Evolutionary conservation across 2,113 vertebrate species (phyloP).

Genomic region (Gopherus evgoodei): DNA sequence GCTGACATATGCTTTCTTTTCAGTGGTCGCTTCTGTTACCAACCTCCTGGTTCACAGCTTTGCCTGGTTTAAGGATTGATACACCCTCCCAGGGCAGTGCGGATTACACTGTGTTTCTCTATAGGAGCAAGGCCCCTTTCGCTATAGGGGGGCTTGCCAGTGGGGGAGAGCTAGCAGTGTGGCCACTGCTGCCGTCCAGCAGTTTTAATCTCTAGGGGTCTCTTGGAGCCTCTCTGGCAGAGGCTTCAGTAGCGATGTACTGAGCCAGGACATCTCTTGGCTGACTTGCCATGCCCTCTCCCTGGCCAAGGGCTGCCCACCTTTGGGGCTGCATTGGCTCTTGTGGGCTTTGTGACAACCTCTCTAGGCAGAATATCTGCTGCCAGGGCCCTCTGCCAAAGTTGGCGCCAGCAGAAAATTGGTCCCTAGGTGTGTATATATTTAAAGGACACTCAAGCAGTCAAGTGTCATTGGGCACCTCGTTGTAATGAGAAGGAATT

Average conservation of each 20-base stretch:
- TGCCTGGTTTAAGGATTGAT: background rate
- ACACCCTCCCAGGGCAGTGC: background rate
- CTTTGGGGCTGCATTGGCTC: background rate
- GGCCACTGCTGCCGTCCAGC: background rate
- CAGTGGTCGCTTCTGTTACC: background rate
- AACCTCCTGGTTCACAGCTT: slow-evolving; percentile 12
- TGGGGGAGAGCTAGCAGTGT: background rate
- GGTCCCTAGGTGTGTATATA: background rate
- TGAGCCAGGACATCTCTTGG: background rate
- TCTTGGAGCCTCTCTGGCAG: background rate
- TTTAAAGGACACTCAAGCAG: background rate
- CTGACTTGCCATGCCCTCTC: background rate
- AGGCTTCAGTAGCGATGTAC: background rate
- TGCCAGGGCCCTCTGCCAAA: background rate
- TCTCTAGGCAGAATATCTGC: background rate
- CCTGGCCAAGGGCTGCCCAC: background rate
- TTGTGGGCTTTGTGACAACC: background rate
- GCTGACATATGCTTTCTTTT: background rate
- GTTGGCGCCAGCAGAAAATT: background rate
- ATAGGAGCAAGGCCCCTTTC: background rate
- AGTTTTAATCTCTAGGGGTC: background rate
- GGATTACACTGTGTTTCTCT: background rate
- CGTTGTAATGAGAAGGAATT: background rate
- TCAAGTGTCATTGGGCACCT: background rate
- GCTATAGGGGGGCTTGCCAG: background rate